Conservation (phyloP, 1,140 invertebrate genomes). For the Akabosia matsudoensis region DNA sequence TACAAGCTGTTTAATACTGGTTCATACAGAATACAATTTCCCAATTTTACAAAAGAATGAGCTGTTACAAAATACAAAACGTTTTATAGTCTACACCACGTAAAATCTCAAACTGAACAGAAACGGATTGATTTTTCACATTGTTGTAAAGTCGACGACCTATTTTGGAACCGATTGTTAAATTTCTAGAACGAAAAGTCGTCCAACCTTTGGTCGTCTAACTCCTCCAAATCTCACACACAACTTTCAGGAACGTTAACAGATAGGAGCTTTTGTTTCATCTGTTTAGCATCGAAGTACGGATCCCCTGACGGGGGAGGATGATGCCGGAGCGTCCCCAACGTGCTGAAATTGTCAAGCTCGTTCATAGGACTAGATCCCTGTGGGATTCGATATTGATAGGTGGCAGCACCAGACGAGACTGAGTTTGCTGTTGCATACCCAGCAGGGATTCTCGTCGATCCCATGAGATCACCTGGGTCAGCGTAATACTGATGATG, state of each 20-base stretch:
- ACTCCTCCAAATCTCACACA: constrained; percentile 33
- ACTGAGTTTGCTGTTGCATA: constrained; percentile 23
- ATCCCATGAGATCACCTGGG: neutral
- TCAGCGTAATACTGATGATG: constrained; percentile 28
- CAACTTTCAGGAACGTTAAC: constrained; percentile 47
- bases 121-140: no score
- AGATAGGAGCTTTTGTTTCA: constrained; percentile 46
- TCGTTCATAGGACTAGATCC: constrained; percentile 33
- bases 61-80: no score
- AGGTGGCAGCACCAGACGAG: neutral
- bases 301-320: constrained; percentile 34
- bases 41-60: no score
- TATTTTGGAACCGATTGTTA: no score
- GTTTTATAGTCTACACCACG: no score
- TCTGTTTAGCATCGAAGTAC: constrained; percentile 46
- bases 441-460: neutral
- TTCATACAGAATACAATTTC: no score
- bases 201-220: neutral
- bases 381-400: constrained; percentile 1
- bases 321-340: constrained; percentile 23
- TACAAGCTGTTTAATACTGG: no score
- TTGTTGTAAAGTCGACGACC: no score
- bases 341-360: constrained; percentile 42
- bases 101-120: no score
- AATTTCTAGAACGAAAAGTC: neutral